Evolutionary conservation across 2,888 invertebrate genomes (phyloP).

Genomic region (Hyposoter dolosus): DNA sequence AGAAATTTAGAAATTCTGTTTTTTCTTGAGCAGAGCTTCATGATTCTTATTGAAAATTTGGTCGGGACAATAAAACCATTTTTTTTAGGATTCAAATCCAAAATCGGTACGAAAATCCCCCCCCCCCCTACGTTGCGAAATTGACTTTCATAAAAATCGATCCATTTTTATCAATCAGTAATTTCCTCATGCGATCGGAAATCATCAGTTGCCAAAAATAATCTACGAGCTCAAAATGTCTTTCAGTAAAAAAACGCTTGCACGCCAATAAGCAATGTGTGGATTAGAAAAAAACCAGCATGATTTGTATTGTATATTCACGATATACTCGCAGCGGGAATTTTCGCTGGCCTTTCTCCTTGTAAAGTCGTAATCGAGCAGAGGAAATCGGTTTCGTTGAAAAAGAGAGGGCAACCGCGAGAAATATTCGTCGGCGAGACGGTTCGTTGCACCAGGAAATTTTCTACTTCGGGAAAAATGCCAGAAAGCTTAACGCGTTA

Average conservation of each 20-base stretch:
- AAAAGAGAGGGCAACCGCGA: neutral
- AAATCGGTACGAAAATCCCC: too few relatives aligned
- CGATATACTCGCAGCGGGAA: slow-evolving; percentile 33
- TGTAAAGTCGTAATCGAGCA: slow-evolving; percentile 42
- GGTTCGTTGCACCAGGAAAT: slow-evolving; percentile 67
- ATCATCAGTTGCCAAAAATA: neutral
- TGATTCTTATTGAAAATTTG: too few relatives aligned
- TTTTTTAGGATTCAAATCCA: too few relatives aligned
- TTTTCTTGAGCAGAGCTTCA: too few relatives aligned
- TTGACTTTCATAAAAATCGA: too few relatives aligned
- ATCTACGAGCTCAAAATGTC: slow-evolving; percentile 12
- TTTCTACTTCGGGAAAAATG: slow-evolving; percentile 66
- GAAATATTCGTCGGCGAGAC: slow-evolving; percentile 46
- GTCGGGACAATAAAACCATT: too few relatives aligned
- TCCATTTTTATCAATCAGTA: too few relatives aligned
- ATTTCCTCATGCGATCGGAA: too few relatives aligned
- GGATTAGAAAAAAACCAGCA: slow-evolving; percentile 12
- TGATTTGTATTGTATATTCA: neutral
- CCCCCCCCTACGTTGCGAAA: too few relatives aligned
- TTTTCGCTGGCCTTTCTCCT: slow-evolving; percentile 60
- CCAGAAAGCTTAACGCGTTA: slow-evolving; percentile 57
- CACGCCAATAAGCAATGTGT: slow-evolving; percentile 2
- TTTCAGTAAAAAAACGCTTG: neutral
- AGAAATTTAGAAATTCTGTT: too few relatives aligned
- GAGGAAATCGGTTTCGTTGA: slow-evolving; percentile 43